These are phyloP conservation scores for Boleophthalmus pectinirostris DNA, from an alignment of 2,113 vertebrate genomes.

Conservation along the genomic window DNA sequence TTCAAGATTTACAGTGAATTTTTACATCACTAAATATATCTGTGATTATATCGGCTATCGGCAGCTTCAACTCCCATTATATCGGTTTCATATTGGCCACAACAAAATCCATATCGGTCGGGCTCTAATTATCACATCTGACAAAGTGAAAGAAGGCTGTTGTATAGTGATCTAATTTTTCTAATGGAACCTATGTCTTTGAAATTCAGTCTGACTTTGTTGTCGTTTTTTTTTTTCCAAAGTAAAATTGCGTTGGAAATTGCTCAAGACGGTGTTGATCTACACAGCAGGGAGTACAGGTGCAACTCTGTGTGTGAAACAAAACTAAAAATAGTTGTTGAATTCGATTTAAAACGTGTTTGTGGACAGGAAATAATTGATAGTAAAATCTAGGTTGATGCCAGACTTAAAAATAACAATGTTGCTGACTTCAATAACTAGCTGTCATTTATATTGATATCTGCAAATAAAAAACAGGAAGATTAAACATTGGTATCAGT, in stretches of 20 bases:
- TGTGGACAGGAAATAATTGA: neutral
- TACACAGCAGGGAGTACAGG: conserved; percentile 21
- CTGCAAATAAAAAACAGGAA: too few species aligned
- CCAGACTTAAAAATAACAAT: neutral
- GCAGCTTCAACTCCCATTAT: too few species aligned
- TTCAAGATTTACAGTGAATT: too few species aligned
- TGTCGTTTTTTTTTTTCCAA: conserved; percentile 14
- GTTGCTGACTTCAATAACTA: neutral
- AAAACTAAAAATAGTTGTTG: neutral
- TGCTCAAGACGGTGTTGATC: conserved; percentile 13
- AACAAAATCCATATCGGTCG: too few species aligned
- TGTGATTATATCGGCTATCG: too few species aligned
- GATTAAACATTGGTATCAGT: neutral
- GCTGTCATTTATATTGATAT: neutral
- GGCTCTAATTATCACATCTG: too few species aligned
- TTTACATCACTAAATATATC: too few species aligned
- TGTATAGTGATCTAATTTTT: neutral
- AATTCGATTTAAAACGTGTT: neutral
- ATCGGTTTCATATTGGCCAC: too few species aligned
- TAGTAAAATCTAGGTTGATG: neutral
- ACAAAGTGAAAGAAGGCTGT: conserved; percentile 10
- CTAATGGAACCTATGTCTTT: neutral
- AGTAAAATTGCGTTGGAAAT: neutral
- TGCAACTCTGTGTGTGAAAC: conserved; percentile 7
- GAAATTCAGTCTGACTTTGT: conserved; percentile 18